Evolutionary conservation across 2,113 vertebrate genomes (phyloP), one percentile per base, ranked within the genome.

Genomic region (Bettongia penicillata): DNA sequence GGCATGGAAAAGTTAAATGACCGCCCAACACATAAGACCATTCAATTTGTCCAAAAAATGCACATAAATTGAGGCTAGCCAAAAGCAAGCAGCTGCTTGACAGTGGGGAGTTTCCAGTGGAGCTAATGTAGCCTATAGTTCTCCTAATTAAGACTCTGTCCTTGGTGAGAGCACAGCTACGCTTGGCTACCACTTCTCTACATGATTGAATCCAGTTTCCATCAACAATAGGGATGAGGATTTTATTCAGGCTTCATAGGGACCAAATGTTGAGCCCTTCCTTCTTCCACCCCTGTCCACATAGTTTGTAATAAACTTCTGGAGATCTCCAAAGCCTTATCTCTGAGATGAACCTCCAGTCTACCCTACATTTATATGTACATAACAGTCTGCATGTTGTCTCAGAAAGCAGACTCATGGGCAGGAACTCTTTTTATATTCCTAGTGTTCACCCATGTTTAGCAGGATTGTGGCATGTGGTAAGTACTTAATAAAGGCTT

Each of bases 21-120:
- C 2, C 23, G 68, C 19, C 68, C 19, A 84, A 84, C 16, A 43
- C 2, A 16, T 0, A 43, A 91, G 23, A 84, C 49, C 14, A 53
- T 90, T n/a, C 48, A 57, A 91, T 48, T 93, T 90, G 91, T 95
- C 95, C 37, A 31, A 96, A 47, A 55, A 96, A 96, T 77, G 11
- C 9, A 0, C 11, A 8, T 92, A 47, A 92, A 77, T 51, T 90
- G 91, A 96, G 48, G 89, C 24, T 61, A 47, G 23, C 25, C 51
- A 92, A 89, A 94, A 95, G 77, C 8, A 96, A 92, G 93, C 90
- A 94, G 8, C 90, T 92, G 19, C 6, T 24, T 93, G 95, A 95
- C 8, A 93, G 94, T 53, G 9, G 47, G 91, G 28, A 93, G 22
- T 91, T 94, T 93, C 53, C 91, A 51, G 2, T n/a, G 48, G 57